Percentiles rank a stretch among this genome's conserved stretches.
Conservation (phyloP, 2,113 vertebrate species). For the chimpanzee (Pan troglodytes) region NHGRI_mPanTro3-v2.1_pri NC_072412.2:83253501-83254000, state of each 20-base stretch:
- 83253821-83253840: background rate
- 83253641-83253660: background rate
- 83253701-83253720: background rate
- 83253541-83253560: background rate
- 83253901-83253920: background rate
- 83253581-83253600: background rate
- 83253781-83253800: background rate
- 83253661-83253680: background rate
- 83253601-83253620: background rate
- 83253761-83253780: background rate
- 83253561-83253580: background rate
- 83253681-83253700: background rate
- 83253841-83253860: conserved; percentile 40
- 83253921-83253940: background rate
- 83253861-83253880: background rate
- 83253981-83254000: conserved; percentile 18
- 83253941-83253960: background rate
- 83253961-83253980: background rate
- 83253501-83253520: background rate
- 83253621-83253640: background rate
- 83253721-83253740: background rate
- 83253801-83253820: background rate
- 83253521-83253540: background rate
- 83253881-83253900: background rate
- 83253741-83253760: background rate